Evolutionary conservation across 2,797 vertebrate species (phyloP).

Genomic region (Melanotaenia parkinsoni): DNA sequence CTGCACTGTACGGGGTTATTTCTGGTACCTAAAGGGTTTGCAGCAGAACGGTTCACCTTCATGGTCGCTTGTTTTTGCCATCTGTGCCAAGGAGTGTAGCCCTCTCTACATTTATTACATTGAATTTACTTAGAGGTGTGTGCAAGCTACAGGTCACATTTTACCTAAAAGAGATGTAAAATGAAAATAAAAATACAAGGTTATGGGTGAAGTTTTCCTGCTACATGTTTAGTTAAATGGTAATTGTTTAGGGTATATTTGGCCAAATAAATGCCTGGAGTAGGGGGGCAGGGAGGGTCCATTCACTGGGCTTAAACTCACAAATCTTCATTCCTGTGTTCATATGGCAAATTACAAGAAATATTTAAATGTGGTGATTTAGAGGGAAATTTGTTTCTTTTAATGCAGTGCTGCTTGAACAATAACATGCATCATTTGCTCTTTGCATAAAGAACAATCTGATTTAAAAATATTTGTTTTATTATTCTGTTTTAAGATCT

Average conservation of each 20-base stretch:
- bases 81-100: constrained; percentile 1
- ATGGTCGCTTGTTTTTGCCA: neutral
- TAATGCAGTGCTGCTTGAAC: neutral
- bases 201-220: neutral
- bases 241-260: too few species aligned
- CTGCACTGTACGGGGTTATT: constrained; percentile 3
- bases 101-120: neutral
- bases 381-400: neutral
- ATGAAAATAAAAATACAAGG: neutral
- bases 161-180: neutral
- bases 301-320: neutral
- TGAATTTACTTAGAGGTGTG: neutral
- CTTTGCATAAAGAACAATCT: too few species aligned
- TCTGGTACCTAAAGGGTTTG: neutral
- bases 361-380: neutral
- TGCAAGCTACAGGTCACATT: neutral
- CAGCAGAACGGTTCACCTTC: constrained; percentile 4
- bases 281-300: too few species aligned
- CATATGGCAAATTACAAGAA: neutral
- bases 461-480: too few species aligned
- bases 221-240: neutral
- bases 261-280: too few species aligned
- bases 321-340: neutral
- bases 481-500: too few species aligned
- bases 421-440: neutral